phyloP scores from a whole-genome alignment of 2,113 vertebrate genomes.

The Patagioenas fasciata region DNA sequence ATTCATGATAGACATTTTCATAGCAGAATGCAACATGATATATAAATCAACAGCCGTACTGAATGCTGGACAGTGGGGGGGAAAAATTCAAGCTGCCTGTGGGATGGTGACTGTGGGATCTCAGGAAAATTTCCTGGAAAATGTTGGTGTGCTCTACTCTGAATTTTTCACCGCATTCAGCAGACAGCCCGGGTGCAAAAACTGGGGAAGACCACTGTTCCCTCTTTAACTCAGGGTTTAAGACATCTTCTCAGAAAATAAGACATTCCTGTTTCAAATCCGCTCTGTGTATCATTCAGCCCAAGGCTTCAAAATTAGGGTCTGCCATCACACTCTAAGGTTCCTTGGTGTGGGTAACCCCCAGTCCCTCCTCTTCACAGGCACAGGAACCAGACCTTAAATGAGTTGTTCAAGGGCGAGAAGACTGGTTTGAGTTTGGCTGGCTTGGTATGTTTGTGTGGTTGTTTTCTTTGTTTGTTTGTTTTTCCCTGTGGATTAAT shows the following conservation, averaged over 20 bases:
- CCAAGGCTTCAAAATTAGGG: neutral
- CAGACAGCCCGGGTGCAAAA: neutral
- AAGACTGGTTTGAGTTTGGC: neutral
- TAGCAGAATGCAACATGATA: neutral
- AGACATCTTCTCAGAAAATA: neutral
- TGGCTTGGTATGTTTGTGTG: too few species aligned
- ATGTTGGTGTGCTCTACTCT: neutral
- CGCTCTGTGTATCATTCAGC: neutral
- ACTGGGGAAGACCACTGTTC: neutral
- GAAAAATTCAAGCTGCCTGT: neutral
- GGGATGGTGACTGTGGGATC: neutral
- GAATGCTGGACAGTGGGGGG: neutral
- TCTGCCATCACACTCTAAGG: neutral
- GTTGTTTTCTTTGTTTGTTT: too few species aligned
- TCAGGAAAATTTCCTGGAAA: neutral
- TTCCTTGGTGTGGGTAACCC: neutral
- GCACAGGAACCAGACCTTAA: neutral
- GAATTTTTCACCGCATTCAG: neutral
- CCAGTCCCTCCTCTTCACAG: neutral
- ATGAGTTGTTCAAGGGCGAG: neutral
- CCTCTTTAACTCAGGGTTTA: neutral
- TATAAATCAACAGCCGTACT: neutral
- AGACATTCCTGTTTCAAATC: neutral
- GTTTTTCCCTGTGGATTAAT: neutral
- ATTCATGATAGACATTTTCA: neutral